phyloP scores from a whole-genome alignment of 1,140 invertebrate genomes.

The Amyelois transitella region DNA sequence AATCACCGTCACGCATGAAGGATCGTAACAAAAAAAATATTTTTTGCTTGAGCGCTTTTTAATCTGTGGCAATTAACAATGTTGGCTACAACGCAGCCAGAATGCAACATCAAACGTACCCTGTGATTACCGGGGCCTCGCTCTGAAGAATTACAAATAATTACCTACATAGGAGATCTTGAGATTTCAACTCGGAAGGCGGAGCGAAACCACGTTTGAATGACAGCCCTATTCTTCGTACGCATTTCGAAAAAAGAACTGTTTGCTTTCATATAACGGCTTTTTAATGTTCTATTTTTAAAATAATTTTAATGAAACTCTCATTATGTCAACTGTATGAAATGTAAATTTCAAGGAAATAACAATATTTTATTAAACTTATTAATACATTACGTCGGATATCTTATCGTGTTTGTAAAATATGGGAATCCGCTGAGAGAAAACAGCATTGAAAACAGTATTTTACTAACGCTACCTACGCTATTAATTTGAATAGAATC shows the following conservation, averaged over 20 bases:
- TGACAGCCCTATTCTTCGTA: conserved; percentile 39
- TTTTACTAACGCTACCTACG: not conserved
- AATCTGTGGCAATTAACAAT: not conserved
- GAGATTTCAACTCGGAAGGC: conserved; percentile 25
- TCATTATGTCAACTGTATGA: not conserved
- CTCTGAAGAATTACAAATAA: conserved; percentile 46
- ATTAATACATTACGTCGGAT: not conserved
- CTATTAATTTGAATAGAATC: not conserved
- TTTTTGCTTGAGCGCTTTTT: not conserved
- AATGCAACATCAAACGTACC: conserved; percentile 39
- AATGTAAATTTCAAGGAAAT: not conserved
- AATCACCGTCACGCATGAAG: not conserved
- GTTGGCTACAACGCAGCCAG: not conserved
- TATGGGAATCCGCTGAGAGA: not conserved
- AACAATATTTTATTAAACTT: not conserved
- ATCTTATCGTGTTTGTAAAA: not conserved
- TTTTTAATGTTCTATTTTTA: conserved; percentile 13
- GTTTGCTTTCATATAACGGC: conserved; percentile 29
- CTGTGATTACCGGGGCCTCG: conserved; percentile 38
- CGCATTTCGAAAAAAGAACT: conserved; percentile 29
- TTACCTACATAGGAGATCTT: conserved; percentile 25
- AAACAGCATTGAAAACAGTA: not conserved
- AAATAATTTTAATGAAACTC: conserved; percentile 1
- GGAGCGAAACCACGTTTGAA: conserved; percentile 38
- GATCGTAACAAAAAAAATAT: not conserved